phyloP scores from a whole-genome alignment of 2,888 invertebrate species.

The Dichetophora obliterata region DNA sequence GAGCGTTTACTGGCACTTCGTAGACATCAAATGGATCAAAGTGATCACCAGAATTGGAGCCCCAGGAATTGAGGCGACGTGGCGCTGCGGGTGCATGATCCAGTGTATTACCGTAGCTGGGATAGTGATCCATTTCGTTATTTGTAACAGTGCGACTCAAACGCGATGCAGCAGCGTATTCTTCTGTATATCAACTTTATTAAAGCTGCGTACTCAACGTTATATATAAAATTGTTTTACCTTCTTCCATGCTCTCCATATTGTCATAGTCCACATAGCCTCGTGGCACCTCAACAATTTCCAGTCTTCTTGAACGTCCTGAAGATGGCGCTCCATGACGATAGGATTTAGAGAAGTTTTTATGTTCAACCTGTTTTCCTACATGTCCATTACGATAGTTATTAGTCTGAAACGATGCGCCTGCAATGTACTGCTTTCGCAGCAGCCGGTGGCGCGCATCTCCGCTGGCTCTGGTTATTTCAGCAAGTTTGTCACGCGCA shows the following conservation, averaged over 20 bases:
- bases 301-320: constrained; percentile 39
- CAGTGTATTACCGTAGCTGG: constrained; percentile 40
- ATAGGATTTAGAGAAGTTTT: constrained; percentile 47
- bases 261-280: constrained; percentile 69
- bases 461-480: constrained; percentile 79
- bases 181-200: constrained; percentile 47
- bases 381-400: constrained; percentile 60
- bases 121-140: constrained; percentile 54
- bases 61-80: constrained; percentile 52
- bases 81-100: constrained; percentile 47
- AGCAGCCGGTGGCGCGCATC: constrained; percentile 82
- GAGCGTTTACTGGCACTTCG: constrained; percentile 56
- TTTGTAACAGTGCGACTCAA: constrained; percentile 63
- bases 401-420: constrained; percentile 38
- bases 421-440: constrained; percentile 70
- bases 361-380: constrained; percentile 61
- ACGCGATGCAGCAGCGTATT: constrained; percentile 53
- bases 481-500: constrained; percentile 83
- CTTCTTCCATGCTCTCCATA: constrained; percentile 67
- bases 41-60: constrained; percentile 48
- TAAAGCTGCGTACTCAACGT: not conserved
- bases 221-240: constrained; percentile 52
- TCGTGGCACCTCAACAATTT: constrained; percentile 59
- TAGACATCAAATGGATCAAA: constrained; percentile 67
- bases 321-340: not conserved